Evolutionary conservation across 2,113 vertebrate genomes (phyloP).

Genomic region (Sapayoa aenigma): DNA sequence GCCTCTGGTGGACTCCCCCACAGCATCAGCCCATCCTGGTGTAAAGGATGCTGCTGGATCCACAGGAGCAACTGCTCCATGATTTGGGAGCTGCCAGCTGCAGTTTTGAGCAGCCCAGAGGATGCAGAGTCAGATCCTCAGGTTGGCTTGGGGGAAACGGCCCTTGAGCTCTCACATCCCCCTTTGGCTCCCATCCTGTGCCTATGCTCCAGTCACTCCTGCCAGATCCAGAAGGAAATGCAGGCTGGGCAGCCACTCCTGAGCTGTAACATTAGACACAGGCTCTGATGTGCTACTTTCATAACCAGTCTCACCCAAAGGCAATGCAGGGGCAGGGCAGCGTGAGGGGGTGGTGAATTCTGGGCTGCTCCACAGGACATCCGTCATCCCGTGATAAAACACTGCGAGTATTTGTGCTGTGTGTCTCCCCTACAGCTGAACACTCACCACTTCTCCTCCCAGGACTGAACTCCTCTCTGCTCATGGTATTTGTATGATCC

Average conservation of each 20-base stretch:
- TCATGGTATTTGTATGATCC: not conserved
- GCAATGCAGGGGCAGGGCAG: not conserved
- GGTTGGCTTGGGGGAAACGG: rapidly evolving
- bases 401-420: rapidly evolving
- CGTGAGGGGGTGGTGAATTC: not conserved
- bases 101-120: not conserved
- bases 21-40: not conserved
- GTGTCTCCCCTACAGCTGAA: not conserved
- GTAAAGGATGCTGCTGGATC: not conserved
- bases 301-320: not conserved
- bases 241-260: not conserved
- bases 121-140: not conserved
- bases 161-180: not conserved
- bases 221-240: not conserved
- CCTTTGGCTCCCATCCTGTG: too few species aligned
- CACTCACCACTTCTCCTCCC: rapidly evolving
- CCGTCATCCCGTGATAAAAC: not conserved
- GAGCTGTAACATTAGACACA: not conserved
- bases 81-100: rapidly evolving
- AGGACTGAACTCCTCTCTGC: not conserved
- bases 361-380: not conserved
- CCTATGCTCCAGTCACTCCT: not conserved
- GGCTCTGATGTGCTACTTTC: not conserved
- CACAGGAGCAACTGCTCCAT: not conserved
- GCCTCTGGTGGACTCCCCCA: not conserved